Conservation (phyloP, 2,888 invertebrate genomes). For the Drosophila quinaria region DNA sequence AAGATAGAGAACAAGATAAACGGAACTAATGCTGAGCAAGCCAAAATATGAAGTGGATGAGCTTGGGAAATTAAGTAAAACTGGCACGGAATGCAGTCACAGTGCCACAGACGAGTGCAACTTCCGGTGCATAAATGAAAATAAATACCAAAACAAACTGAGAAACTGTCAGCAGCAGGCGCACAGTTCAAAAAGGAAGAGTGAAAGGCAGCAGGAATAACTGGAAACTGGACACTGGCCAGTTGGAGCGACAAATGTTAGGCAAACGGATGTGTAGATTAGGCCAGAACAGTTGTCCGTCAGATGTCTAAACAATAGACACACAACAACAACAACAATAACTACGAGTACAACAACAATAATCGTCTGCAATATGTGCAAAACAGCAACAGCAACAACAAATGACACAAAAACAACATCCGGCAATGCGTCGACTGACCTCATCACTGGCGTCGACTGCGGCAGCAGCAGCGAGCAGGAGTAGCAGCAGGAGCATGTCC, state of each 20-base stretch:
- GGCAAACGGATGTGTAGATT: slow-evolving; percentile 77
- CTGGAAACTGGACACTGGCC: slow-evolving; percentile 33
- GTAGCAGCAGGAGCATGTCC: slow-evolving; percentile 28
- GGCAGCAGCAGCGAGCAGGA: slow-evolving; percentile 20
- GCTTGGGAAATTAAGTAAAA: slow-evolving; percentile 69
- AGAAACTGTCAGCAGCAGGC: slow-evolving; percentile 64
- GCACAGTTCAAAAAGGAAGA: slow-evolving; percentile 4
- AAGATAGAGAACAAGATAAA: slow-evolving; percentile 64
- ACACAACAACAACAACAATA: slow-evolving; percentile 34
- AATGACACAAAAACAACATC: slow-evolving; percentile 53
- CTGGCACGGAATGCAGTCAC: slow-evolving; percentile 43
- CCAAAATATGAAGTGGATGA: slow-evolving; percentile 14
- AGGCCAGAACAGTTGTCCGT: slow-evolving; percentile 67
- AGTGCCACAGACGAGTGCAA: slow-evolving; percentile 60
- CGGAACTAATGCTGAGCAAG: slow-evolving; percentile 69
- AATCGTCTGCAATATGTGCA: slow-evolving; percentile 68
- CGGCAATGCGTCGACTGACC: slow-evolving; percentile 73
- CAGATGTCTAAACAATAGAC: slow-evolving; percentile 74
- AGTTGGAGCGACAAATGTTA: slow-evolving; percentile 73
- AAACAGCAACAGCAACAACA: slow-evolving; percentile 41
- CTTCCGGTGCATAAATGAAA: slow-evolving; percentile 79
- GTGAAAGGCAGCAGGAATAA: slow-evolving; percentile 18
- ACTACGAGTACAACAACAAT: slow-evolving; percentile 39
- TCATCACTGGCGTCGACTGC: slow-evolving; percentile 46
- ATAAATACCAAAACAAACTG: slow-evolving; percentile 60